phyloP scores from a whole-genome alignment of 2,888 invertebrate species.

The Gymnosoma rotundatum region DNA sequence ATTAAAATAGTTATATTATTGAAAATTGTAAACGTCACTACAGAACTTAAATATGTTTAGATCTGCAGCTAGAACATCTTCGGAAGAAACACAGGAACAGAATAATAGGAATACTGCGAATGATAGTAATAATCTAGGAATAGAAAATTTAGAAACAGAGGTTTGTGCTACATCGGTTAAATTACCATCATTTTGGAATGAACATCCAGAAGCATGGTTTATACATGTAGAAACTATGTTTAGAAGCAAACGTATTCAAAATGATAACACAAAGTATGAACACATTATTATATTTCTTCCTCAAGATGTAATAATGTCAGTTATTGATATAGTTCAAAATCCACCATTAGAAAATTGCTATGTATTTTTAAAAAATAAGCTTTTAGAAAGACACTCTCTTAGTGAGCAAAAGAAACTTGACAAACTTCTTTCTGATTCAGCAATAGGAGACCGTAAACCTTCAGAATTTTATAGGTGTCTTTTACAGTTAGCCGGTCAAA shows the following conservation, averaged over 20 bases:
- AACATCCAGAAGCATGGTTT: conserved; percentile 32
- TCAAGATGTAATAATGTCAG: conserved; percentile 26
- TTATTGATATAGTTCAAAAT: conserved; percentile 13
- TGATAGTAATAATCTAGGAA: background rate
- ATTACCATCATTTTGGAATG: conserved; percentile 1
- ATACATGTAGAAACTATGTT: conserved; percentile 18
- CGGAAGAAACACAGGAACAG: too few relatives aligned
- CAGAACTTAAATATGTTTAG: too few relatives aligned
- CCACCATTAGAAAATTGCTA: background rate
- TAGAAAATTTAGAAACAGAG: background rate
- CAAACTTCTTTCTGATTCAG: background rate
- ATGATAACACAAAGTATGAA: background rate
- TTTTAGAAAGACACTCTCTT: background rate
- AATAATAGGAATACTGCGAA: too few relatives aligned
- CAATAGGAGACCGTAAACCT: too few relatives aligned
- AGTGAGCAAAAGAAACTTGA: background rate
- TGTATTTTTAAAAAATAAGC: background rate
- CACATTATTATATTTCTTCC: conserved; percentile 5
- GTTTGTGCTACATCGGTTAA: background rate
- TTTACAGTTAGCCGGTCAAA: background rate
- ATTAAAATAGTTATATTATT: too few relatives aligned
- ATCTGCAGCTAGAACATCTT: too few relatives aligned
- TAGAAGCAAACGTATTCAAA: background rate
- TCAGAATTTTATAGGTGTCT: too few relatives aligned
- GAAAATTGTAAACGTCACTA: too few relatives aligned